Evolutionary conservation across 2,113 vertebrate species (phyloP).

Genomic region (Cinclus mexicanus): DNA sequence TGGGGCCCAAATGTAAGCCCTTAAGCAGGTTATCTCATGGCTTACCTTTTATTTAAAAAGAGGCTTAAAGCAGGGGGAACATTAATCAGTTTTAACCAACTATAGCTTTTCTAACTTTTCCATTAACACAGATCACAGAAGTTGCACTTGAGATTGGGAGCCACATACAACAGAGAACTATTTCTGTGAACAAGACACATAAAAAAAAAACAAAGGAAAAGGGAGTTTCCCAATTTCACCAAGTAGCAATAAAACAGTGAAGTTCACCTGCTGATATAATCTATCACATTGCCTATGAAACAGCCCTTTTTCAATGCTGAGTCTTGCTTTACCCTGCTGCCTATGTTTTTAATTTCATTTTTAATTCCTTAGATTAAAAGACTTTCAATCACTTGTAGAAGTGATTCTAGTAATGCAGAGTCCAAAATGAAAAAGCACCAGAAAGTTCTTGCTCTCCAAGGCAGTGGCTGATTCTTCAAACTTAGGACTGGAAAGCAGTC

Average conservation of each 20-base stretch:
- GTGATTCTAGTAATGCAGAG: not conserved
- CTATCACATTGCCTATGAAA: not conserved
- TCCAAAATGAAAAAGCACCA: not conserved
- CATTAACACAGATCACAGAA: not conserved
- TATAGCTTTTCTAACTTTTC: not conserved
- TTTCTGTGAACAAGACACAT: not conserved
- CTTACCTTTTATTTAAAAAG: not conserved
- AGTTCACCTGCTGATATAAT: not conserved
- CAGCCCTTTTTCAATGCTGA: not conserved
- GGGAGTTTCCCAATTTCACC: not conserved
- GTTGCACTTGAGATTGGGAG: not conserved
- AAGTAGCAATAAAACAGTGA: not conserved
- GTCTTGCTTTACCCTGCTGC: not conserved
- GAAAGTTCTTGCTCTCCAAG: not conserved
- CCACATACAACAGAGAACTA: not conserved
- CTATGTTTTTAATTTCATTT: not conserved
- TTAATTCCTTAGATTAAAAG: not conserved
- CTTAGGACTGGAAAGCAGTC: not conserved
- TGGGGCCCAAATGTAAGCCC: not conserved
- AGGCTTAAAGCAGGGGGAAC: not conserved
- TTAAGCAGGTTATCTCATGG: not conserved
- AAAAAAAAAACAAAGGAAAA: not conserved
- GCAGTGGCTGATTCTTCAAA: not conserved
- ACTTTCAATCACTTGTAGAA: not conserved
- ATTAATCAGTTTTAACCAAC: not conserved